These are phyloP conservation scores for Petrolisthes manimaculis DNA, from an alignment of 2,888 invertebrate species.

Conservation along the genomic window DNA sequence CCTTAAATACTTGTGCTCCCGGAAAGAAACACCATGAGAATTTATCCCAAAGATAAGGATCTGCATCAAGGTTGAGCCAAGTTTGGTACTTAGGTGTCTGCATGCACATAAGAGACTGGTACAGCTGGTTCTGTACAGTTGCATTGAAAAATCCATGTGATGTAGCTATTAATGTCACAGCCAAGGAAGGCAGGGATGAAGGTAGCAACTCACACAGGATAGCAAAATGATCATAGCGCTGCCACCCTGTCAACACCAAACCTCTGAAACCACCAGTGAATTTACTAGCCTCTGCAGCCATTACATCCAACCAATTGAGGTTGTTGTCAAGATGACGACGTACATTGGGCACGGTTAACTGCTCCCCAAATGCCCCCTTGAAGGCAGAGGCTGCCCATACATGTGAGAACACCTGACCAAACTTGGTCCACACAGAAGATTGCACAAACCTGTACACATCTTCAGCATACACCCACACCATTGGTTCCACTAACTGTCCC, in stretches of 20 bases:
- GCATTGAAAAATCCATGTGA: slow-evolving; percentile 76
- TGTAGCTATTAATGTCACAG: slow-evolving; percentile 67
- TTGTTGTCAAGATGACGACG: slow-evolving; percentile 80
- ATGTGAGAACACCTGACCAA: slow-evolving; percentile 77
- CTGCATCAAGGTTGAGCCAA: slow-evolving; percentile 75
- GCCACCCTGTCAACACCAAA: slow-evolving; percentile 74
- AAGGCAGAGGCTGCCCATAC: slow-evolving; percentile 83
- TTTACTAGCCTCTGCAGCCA: slow-evolving; percentile 74
- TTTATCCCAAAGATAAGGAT: slow-evolving; percentile 77
- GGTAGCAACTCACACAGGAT: slow-evolving; percentile 69
- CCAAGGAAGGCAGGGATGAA: slow-evolving; percentile 68
- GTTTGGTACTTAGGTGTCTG: slow-evolving; percentile 67
- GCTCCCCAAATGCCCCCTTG: slow-evolving; percentile 83
- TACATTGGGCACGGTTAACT: slow-evolving; percentile 77
- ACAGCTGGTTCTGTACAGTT: slow-evolving; percentile 72
- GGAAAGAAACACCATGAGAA: slow-evolving; percentile 77
- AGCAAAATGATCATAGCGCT: slow-evolving; percentile 69
- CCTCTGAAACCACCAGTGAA: slow-evolving; percentile 73
- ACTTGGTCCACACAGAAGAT: slow-evolving; percentile 71
- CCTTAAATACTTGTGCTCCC: slow-evolving; percentile 75
- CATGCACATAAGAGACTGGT: slow-evolving; percentile 75
- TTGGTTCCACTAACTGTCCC: slow-evolving; percentile 80
- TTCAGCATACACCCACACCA: slow-evolving; percentile 85
- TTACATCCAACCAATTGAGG: slow-evolving; percentile 76
- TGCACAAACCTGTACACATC: slow-evolving; percentile 70